Percentiles rank a stretch among this genome's conserved stretches.
Conservation (phyloP, 2,797 vertebrate species). For the Nannoperca australis region DNA sequence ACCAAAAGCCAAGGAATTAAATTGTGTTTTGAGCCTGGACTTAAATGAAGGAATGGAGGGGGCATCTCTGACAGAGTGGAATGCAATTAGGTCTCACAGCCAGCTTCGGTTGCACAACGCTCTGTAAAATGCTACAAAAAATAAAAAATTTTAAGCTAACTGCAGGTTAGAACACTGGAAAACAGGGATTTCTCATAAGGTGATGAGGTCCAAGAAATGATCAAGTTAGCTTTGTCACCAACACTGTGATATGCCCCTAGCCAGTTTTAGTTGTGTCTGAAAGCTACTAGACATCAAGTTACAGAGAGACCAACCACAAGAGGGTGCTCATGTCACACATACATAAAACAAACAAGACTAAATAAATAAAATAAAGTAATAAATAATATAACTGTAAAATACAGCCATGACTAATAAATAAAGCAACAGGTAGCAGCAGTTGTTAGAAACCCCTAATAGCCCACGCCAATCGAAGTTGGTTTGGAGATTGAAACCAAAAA, state of each 20-base stretch:
- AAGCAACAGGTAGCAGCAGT: background rate
- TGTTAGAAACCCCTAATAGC: background rate
- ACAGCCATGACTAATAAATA: background rate
- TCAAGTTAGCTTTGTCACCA: background rate
- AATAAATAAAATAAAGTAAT: background rate
- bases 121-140: background rate
- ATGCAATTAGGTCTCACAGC: background rate
- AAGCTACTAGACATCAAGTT: background rate
- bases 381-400: background rate
- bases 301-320: background rate
- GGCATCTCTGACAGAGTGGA: too few species aligned
- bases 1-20: too few species aligned
- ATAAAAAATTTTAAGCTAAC: background rate
- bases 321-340: background rate
- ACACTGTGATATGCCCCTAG: background rate
- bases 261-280: background rate
- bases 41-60: too few species aligned
- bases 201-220: background rate
- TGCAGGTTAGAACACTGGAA: too few species aligned
- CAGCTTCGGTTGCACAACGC: background rate
- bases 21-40: too few species aligned
- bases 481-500: slow-evolving; percentile 6
- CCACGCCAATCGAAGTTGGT: background rate
- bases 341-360: background rate
- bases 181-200: background rate